Conservation (phyloP, 2,797 vertebrate genomes). For the Acanthis flammea region DNA sequence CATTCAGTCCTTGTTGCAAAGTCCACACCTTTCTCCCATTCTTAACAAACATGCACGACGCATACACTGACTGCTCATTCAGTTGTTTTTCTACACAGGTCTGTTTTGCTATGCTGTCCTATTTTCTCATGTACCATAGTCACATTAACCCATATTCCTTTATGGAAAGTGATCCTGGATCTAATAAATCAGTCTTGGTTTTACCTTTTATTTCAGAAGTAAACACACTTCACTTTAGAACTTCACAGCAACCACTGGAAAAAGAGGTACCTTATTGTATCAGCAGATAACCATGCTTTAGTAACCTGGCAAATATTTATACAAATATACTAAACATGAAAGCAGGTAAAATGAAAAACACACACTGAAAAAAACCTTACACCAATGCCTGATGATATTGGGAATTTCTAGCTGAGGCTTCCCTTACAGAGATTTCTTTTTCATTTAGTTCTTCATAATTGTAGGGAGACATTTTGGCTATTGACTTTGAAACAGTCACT, state of each 20-base stretch:
- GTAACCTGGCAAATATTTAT: not conserved
- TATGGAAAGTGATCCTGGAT: not conserved
- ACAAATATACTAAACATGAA: not conserved
- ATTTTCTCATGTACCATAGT: not conserved
- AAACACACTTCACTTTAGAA: not conserved
- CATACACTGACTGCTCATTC: not conserved
- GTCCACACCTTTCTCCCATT: rapidly evolving
- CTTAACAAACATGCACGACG: rapidly evolving
- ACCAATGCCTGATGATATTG: rapidly evolving
- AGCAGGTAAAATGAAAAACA: not conserved
- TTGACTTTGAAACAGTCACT: not conserved
- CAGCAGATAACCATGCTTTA: not conserved
- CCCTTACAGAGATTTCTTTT: not conserved
- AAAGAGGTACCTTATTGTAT: not conserved
- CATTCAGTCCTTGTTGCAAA: not conserved
- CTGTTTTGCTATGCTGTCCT: not conserved
- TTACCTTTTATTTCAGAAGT: not conserved
- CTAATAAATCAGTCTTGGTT: not conserved
- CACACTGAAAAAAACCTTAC: rapidly evolving
- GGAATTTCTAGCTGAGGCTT: not conserved
- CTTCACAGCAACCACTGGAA: not conserved
- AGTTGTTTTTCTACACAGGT: not conserved
- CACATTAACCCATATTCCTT: not conserved
- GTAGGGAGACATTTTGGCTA: not conserved
- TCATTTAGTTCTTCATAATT: not conserved